Evolutionary conservation across 1,140 invertebrate species (phyloP).

Genomic region (Pachyrhynchus sulphureomaculatus): DNA sequence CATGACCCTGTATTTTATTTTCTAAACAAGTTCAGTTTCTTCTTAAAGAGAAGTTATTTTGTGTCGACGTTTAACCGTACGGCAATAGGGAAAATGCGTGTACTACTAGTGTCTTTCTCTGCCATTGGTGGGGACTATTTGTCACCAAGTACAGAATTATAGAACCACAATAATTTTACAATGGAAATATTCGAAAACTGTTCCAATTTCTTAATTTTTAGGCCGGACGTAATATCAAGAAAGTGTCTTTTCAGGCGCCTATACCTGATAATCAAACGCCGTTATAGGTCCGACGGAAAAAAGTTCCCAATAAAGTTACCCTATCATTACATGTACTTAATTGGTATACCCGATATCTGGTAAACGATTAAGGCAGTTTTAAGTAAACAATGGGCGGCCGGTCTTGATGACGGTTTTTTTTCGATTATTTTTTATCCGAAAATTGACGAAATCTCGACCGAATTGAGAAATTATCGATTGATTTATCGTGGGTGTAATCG

Average conservation of each 20-base stretch:
- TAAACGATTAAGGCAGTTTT: conserved; percentile 18
- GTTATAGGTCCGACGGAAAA: conserved; percentile 11
- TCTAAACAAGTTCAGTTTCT: no score
- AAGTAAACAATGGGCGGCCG: conserved; percentile 30
- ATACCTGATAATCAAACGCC: not conserved
- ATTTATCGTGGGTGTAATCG: conserved; percentile 13
- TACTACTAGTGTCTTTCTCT: no score
- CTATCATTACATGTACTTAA: conserved; percentile 24
- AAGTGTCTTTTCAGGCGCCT: conserved; percentile 30
- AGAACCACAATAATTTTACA: no score
- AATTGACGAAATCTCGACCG: conserved; percentile 6
- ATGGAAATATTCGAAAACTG: no score
- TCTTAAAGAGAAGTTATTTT: no score
- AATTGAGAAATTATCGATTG: conserved; percentile 26
- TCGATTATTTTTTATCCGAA: conserved; percentile 13
- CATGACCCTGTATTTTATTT: no score
- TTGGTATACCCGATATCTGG: conserved; percentile 8
- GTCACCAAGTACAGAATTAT: no score
- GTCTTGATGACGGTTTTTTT: not conserved
- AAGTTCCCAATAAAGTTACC: conserved; percentile 12
- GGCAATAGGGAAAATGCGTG: no score
- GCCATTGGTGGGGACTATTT: no score
- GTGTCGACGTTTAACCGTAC: no score
- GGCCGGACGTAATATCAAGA: conserved; percentile 14
- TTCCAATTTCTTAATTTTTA: conserved; percentile 7